These are phyloP conservation scores for Zaprionus vittiger DNA, from an alignment of 1,140 invertebrate species.

Conservation along the genomic window DNA sequence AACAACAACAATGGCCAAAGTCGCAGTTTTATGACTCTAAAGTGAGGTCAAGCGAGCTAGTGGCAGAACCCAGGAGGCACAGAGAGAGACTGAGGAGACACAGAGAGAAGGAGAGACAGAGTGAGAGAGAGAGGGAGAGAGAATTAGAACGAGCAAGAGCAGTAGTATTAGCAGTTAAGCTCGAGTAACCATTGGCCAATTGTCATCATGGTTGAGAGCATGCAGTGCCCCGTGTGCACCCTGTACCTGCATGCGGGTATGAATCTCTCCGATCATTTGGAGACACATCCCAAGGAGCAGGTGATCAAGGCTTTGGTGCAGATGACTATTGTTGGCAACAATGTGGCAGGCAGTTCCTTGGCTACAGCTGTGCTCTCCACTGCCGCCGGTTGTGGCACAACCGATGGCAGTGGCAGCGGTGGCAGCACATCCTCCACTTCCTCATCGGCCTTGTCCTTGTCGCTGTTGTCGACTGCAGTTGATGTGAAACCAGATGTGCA, in stretches of 20 bases:
- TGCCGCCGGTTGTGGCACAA: slow-evolving; percentile 20
- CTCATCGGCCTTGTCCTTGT: slow-evolving; percentile 2
- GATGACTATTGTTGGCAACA: slow-evolving; percentile 74
- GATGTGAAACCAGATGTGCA: slow-evolving; percentile 64
- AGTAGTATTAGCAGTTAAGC: slow-evolving; percentile 15
- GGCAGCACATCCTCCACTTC: slow-evolving; percentile 2
- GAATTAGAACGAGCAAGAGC: slow-evolving; percentile 4
- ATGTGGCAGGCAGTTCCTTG: slow-evolving; percentile 49
- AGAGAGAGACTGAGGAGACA: slow-evolving; percentile 10
- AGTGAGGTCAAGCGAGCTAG: slow-evolving; percentile 26
- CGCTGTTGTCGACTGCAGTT: slow-evolving; percentile 5
- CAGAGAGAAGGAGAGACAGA: slow-evolving; percentile 24
- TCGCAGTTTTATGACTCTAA: slow-evolving; percentile 70
- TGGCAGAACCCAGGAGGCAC: slow-evolving; percentile 18
- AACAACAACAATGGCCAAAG: slow-evolving; percentile 15
- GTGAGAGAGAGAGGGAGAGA: slow-evolving; percentile 26
- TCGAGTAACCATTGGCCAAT: slow-evolving; percentile 30
- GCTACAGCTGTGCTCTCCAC: slow-evolving; percentile 57
- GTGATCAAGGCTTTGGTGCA: slow-evolving; percentile 92
- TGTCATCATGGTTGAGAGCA: slow-evolving; percentile 85
- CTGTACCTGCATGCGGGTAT: slow-evolving; percentile 92
- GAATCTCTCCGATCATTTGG: slow-evolving; percentile 90
- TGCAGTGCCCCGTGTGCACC: slow-evolving; percentile 92
- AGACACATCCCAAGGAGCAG: slow-evolving; percentile 93
- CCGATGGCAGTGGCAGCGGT: slow-evolving; percentile 5